Percentiles rank a stretch among this genome's conserved stretches.
Conservation (phyloP, 2,888 invertebrate species). For the Lycaena phlaeas region DNA sequence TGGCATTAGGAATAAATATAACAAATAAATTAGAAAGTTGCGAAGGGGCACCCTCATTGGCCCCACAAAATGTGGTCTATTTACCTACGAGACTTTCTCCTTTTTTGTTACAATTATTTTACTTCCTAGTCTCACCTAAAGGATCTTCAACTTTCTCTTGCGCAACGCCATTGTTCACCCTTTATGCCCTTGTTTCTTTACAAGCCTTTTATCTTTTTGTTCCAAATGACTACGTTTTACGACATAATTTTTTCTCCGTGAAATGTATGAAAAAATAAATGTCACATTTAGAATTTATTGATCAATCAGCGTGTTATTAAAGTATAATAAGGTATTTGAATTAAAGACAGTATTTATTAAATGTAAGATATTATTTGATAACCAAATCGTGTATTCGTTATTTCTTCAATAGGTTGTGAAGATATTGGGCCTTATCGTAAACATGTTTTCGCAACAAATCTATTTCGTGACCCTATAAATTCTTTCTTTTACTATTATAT, state of each 20-base stretch:
- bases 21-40: constrained; percentile 63
- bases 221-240: constrained; percentile 3
- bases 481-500: background rate
- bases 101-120: constrained; percentile 61
- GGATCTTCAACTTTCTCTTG: constrained; percentile 59
- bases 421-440: background rate
- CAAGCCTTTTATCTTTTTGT: constrained; percentile 11
- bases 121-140: constrained; percentile 55
- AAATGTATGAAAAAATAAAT: background rate
- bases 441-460: constrained; percentile 2
- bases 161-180: constrained; percentile 36
- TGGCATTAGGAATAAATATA: constrained; percentile 38
- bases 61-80: constrained; percentile 39
- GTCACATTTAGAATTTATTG: background rate
- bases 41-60: constrained; percentile 43
- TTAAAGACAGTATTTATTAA: too few relatives aligned
- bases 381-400: too few relatives aligned
- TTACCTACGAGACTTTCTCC: constrained; percentile 58
- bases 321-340: too few relatives aligned
- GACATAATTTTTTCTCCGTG: constrained; percentile 1
- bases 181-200: constrained; percentile 10
- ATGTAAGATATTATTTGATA: too few relatives aligned
- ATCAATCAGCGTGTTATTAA: too few relatives aligned
- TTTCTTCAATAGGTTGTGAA: too few relatives aligned
- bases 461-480: constrained; percentile 1